Evolutionary conservation across 2,113 vertebrate species (phyloP).

Genomic region (Oostethus manadensis): DNA sequence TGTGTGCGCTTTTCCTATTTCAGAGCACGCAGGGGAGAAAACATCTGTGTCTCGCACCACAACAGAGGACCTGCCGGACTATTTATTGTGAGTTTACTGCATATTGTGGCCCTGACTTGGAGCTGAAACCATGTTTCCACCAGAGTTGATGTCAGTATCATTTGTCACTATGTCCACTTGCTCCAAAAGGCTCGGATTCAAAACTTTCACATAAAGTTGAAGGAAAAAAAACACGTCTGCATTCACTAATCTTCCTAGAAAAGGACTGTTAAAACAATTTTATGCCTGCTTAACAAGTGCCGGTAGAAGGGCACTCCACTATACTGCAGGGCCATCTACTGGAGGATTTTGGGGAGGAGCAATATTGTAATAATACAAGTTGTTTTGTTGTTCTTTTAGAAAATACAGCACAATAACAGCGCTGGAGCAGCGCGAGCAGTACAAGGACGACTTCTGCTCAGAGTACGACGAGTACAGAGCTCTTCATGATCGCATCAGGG

Average conservation of each 20-base stretch:
- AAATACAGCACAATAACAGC: slow-evolving; percentile 69
- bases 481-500: slow-evolving; percentile 73
- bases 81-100: slow-evolving; percentile 75
- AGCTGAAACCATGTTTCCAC: background rate
- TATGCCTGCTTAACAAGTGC: slow-evolving; percentile 58
- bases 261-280: slow-evolving; percentile 36
- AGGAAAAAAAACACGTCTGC: slow-evolving; percentile 22
- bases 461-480: slow-evolving; percentile 76
- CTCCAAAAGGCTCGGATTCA: slow-evolving; percentile 16
- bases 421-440: slow-evolving; percentile 72
- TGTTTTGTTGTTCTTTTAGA: slow-evolving; percentile 51
- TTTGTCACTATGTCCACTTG: slow-evolving; percentile 1
- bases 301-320: background rate
- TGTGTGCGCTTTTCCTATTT: slow-evolving; percentile 31
- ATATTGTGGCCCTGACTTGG: background rate
- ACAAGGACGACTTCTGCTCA: slow-evolving; percentile 77
- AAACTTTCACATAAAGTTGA: slow-evolving; percentile 33
- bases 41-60: slow-evolving; percentile 50
- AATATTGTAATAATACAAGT: background rate
- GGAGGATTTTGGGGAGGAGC: slow-evolving; percentile 22
- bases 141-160: slow-evolving; percentile 1
- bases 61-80: slow-evolving; percentile 72
- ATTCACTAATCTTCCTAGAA: slow-evolving; percentile 29
- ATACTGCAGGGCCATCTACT: slow-evolving; percentile 51
- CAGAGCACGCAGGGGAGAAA: slow-evolving; percentile 56